These are phyloP conservation scores for Dryadula phaetusa DNA, from an alignment of 2,888 invertebrate genomes.

Conservation along the genomic window DNA sequence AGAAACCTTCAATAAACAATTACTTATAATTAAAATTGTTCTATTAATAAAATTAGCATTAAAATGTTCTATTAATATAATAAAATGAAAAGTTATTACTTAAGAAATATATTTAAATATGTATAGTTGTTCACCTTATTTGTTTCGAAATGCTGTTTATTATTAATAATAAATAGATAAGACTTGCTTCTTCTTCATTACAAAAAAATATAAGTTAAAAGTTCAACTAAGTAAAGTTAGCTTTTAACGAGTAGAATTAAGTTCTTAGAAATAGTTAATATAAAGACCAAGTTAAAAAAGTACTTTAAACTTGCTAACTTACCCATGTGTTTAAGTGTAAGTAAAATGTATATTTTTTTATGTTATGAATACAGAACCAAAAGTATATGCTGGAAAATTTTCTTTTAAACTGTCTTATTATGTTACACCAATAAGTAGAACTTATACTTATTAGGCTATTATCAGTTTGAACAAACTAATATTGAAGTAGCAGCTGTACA, in stretches of 20 bases:
- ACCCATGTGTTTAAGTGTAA: background rate
- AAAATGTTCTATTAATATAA: too few relatives aligned
- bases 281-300: slow-evolving; percentile 16
- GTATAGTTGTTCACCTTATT: background rate
- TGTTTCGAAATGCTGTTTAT: background rate
- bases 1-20: slow-evolving; percentile 1
- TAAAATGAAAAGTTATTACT: too few relatives aligned
- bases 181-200: slow-evolving; percentile 2
- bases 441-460: slow-evolving; percentile 17
- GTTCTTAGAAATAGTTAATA: slow-evolving; percentile 19
- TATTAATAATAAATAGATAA: background rate
- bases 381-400: background rate
- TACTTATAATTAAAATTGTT: too few relatives aligned
- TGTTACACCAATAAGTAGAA: slow-evolving; percentile 14
- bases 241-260: slow-evolving; percentile 24
- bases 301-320: slow-evolving; percentile 10
- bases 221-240: slow-evolving; percentile 11
- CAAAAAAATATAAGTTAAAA: slow-evolving; percentile 4
- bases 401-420: slow-evolving; percentile 6
- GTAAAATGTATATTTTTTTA: background rate
- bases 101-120: background rate
- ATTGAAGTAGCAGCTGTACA: background rate
- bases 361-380: slow-evolving; percentile 5
- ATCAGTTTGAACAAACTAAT: slow-evolving; percentile 16
- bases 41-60: too few relatives aligned